Evolutionary conservation across 2,888 invertebrate species (phyloP), one percentile per base, ranked within the genome.

Genomic region (Copidosoma aretas): DNA sequence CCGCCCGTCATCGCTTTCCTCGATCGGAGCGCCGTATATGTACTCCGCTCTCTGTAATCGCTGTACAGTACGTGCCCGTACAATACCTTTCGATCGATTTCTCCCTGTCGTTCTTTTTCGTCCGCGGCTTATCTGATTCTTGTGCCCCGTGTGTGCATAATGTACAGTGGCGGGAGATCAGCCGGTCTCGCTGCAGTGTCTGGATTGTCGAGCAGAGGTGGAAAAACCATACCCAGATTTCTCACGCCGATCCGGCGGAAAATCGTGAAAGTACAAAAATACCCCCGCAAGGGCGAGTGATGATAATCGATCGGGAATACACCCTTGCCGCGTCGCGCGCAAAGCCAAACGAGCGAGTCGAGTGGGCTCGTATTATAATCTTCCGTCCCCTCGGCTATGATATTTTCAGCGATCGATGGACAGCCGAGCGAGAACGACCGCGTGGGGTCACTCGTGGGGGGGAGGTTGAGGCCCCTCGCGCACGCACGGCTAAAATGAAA

Each of bases 271-370:
- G 10, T 3, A 12, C n/a, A n/a, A n/a, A n/a, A n/a, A n/a, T n/a
- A n/a, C n/a, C n/a, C n/a, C n/a, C n/a, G n/a, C n/a, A n/a, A n/a
- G n/a, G n/a, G n/a, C n/a, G n/a, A n/a, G n/a, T n/a, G n/a, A n/a
- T n/a, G n/a, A n/a, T n/a, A n/a, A n/a, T n/a, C n/a, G n/a, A n/a
- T n/a, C n/a, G n/a, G n/a, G n/a, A n/a, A n/a, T n/a, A 14, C 43
- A n/a, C 19, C 19, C 32, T 54, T 56, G 60, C n/a, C n/a, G n/a
- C n/a, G n/a, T n/a, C n/a, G n/a, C n/a, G n/a, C n/a, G 46, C 52
- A 64, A 64, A 59, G 68, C 64, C 60, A 60, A 60, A 63, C 21
- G 57, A 46, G 54, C 21, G 57, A 17, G 43, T 60, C 60, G 22
- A 57, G 22, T 49, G 43, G 51, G 14, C 17, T 25, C 53, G 25